Evolutionary conservation across 2,797 vertebrate genomes (phyloP).

Genomic region (Megaceryle alcyon): DNA sequence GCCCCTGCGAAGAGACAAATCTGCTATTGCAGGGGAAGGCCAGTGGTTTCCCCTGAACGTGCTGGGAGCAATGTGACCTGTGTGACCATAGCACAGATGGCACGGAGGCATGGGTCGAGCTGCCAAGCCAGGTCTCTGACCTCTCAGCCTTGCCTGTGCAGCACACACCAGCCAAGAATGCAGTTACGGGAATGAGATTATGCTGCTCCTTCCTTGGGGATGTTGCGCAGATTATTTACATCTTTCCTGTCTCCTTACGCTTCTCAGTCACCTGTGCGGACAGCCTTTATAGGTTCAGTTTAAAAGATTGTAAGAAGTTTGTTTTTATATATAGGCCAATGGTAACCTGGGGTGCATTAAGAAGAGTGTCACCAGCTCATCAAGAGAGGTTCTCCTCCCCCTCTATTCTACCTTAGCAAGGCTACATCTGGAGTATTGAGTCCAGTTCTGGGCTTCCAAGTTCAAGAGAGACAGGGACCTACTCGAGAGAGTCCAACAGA

Average conservation of each 20-base stretch:
- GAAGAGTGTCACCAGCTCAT: background rate
- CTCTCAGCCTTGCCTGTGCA: background rate
- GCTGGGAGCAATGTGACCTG: accelerated
- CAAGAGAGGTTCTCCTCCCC: background rate
- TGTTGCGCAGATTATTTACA: accelerated
- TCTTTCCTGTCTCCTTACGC: accelerated
- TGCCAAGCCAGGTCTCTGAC: accelerated
- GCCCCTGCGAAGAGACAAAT: accelerated
- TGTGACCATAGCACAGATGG: background rate
- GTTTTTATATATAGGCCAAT: background rate
- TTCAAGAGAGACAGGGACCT: background rate
- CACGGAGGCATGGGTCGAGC: accelerated
- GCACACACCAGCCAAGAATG: too few species aligned
- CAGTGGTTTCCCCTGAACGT: accelerated
- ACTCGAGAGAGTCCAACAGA: background rate
- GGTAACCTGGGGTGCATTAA: background rate
- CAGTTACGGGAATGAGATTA: accelerated
- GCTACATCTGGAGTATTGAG: background rate
- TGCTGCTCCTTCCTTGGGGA: background rate
- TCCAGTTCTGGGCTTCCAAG: background rate
- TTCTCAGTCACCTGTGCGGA: background rate
- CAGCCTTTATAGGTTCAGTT: accelerated
- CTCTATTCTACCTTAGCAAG: background rate
- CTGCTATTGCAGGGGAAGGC: accelerated
- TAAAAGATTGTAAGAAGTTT: background rate